Evolutionary conservation across 2,113 vertebrate species (phyloP), one percentile per base, ranked within the genome.

Genomic region (Thinocorus orbignyianus): DNA sequence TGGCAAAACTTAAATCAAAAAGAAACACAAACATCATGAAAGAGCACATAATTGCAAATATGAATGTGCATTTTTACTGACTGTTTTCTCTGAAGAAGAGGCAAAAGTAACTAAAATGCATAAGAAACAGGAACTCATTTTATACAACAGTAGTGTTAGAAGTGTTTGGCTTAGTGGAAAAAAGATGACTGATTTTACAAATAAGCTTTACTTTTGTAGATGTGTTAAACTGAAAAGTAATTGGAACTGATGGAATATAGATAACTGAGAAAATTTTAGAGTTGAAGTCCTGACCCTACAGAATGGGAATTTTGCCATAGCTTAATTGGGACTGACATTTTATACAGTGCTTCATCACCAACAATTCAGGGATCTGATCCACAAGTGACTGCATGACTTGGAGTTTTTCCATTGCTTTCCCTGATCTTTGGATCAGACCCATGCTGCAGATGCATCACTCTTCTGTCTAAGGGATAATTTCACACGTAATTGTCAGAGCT

Each of bases 281-380:
- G 20, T 35, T 95, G 24, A 71, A 22, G 35, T 81, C 39, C 23
- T 92, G 84, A 95, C 81, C 84, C 49, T 79, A 39, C 13, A 37
- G 68, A 81, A 78, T 31, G 39, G 88, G 72, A 97, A 90, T 88
- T 92, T 93, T 94, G 68, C 86, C 88, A 94, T 44, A 41, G 39
- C 33, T 95, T 95, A 94, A 96, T 94, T 95, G 42, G 7, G 22
- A 10, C 22, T 92, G 90, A 92, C 64, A 76, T 90, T 94, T 96
- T 74, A 81, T 70, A 19, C 33, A 68, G 60, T 71, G 22, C 49
- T 92, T 95, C 86, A 92, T 84, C 76, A 86, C 68, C 68, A 93
- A 41, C 24, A 88, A 14, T 78, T 93, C 68, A 66, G 64, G 60
- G 64, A 87, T 77, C 46, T 78, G 68, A 90, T 90, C 72, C 80